Conservation (phyloP, 2,888 invertebrate genomes). For the Ennomos fuscantarius region DNA sequence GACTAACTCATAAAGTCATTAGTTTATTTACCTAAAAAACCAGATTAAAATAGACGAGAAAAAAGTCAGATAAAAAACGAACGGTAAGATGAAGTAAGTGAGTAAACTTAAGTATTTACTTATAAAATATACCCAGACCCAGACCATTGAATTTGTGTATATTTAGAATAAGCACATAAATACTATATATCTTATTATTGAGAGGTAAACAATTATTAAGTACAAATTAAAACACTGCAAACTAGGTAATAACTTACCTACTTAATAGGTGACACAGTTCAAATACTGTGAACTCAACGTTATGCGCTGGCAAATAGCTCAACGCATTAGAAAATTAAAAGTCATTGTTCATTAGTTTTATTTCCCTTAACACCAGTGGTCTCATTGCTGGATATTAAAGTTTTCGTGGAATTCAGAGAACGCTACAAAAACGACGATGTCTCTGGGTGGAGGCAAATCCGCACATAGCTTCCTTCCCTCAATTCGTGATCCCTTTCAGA, state of each 20-base stretch:
- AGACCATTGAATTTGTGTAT: too few relatives aligned
- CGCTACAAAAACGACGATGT: conserved; percentile 16
- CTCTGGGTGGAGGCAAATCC: conserved; percentile 20
- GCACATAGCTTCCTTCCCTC: conserved; percentile 16
- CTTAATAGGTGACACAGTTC: background rate
- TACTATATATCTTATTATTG: conserved; percentile 6
- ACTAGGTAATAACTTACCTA: too few relatives aligned
- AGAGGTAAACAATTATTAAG: conserved; percentile 4
- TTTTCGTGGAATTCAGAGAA: conserved; percentile 14
- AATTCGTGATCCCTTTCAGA: conserved; percentile 31
- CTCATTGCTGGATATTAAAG: conserved; percentile 21
- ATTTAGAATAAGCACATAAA: too few relatives aligned
- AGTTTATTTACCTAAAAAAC: too few relatives aligned
- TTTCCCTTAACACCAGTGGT: conserved; percentile 23
- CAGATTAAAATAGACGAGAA: too few relatives aligned
- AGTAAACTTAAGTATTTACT: too few relatives aligned
- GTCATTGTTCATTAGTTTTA: conserved; percentile 20
- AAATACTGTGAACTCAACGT: conserved; percentile 11
- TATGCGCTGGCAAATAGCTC: conserved; percentile 4
- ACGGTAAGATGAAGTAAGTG: too few relatives aligned
- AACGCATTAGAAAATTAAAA: conserved; percentile 39
- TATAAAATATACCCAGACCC: too few relatives aligned
- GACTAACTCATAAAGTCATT: too few relatives aligned
- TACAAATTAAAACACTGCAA: too few relatives aligned
- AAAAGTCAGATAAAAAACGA: too few relatives aligned